Evolutionary conservation across 2,888 invertebrate species (phyloP).

Genomic region (Venusia cambrica): DNA sequence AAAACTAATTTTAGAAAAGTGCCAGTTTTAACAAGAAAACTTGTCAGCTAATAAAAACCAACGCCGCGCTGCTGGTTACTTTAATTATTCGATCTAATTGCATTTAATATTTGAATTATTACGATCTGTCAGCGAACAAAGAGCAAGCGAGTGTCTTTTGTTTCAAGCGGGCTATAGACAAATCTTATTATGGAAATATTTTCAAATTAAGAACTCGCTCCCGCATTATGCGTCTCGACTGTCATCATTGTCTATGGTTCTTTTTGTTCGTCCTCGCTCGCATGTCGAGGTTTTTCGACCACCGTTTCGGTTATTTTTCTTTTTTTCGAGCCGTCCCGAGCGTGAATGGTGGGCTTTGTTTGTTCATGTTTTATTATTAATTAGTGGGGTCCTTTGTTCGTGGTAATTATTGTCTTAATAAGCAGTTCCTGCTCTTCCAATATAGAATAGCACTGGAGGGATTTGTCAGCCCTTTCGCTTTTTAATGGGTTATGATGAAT

Average conservation of each 20-base stretch:
- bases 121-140: conserved; percentile 70
- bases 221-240: conserved; percentile 79
- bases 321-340: conserved; percentile 72
- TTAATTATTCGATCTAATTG: conserved; percentile 55
- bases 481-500: conserved; percentile 54
- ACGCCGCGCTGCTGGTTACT: conserved; percentile 27
- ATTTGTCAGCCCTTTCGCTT: conserved; percentile 63
- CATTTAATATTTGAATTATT: conserved; percentile 70
- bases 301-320: conserved; percentile 75
- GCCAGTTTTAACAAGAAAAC: conserved; percentile 69
- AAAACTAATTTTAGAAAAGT: conserved; percentile 64
- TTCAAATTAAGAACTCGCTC: conserved; percentile 80
- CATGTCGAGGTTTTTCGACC: conserved; percentile 79
- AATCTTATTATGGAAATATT: conserved; percentile 81
- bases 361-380: conserved; percentile 81
- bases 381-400: conserved; percentile 79
- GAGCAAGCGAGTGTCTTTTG: conserved; percentile 65
- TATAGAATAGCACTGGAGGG: conserved; percentile 61
- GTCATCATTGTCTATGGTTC: conserved; percentile 78
- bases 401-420: conserved; percentile 81
- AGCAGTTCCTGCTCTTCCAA: conserved; percentile 77
- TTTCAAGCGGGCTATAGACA: conserved; percentile 74
- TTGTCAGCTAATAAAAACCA: conserved; percentile 71
- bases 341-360: conserved; percentile 78
- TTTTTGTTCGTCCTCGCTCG: conserved; percentile 78